Base-by-base conservation (phyloP, 1,140 invertebrate species). In the Drosophila arawakana region DNA sequence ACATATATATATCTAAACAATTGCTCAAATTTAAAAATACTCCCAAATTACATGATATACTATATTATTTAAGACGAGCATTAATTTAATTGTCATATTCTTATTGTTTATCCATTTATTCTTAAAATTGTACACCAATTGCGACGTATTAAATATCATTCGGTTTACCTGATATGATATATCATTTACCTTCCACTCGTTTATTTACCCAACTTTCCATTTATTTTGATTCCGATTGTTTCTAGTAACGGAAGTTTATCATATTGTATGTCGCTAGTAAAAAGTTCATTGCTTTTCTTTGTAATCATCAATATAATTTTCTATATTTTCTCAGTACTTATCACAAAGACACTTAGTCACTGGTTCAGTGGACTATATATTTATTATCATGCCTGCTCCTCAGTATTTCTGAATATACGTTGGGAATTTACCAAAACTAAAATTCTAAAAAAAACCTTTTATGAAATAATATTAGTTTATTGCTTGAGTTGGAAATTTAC, bases 261-360 rank as follows among this genome's bases (percentile, higher is more conserved):
- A 49, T 25, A 35, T 18, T 18, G 13, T 11, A 8, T 18, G 13
- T 37, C 25, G 3, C 10, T 35, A 35, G 25, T 35, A 15, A 60
- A 15, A 60, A 11, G 30, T 35, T 52, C 37, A 52, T 52, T 35
- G 10, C 21, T 18, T 41, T 21, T 43, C 37, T 37, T 35, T 44
- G 47, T 44, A 52, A 62, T 46, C 58, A 39, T 2, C 18, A 1
- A 21, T 21, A 21, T 11, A 21, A 55, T 30, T 18, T 55, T 4
- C n/a, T 39, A n/a, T 46, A 57, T 15, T 41, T 9, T 30, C 25
- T 21, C 39, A 63, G 34, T 18, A 2, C 10, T 58, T 58, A 59
- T 39, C 47, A 39, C 30, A 5, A 13, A 44, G 9, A 11, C 15
- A 59, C 15, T 68, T 73, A 68, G 46, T 73, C 70, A 68, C n/a